These are phyloP conservation scores for Myotis vivesi DNA, from an alignment of 2,797 vertebrate genomes.

Conservation along the genomic window DNA sequence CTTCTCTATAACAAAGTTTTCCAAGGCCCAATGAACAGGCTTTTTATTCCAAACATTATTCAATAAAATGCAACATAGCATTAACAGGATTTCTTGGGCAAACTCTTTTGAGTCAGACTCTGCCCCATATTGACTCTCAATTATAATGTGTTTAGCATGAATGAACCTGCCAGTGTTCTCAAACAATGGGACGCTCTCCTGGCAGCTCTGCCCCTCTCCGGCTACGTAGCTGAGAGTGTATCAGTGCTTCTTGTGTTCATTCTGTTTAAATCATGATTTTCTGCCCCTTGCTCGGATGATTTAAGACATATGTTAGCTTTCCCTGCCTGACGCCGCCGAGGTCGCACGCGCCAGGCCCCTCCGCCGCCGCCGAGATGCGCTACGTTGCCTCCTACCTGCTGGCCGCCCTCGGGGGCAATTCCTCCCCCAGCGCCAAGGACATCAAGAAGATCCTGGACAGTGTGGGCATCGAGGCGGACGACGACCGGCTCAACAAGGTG, in stretches of 20 bases:
- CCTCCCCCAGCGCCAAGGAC: slow-evolving; percentile 88
- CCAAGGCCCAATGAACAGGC: neutral
- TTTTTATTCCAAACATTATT: slow-evolving; percentile 41
- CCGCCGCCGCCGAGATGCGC: slow-evolving; percentile 87
- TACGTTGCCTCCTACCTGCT: slow-evolving; percentile 97
- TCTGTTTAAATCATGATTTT: slow-evolving; percentile 9
- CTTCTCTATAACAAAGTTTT: slow-evolving; percentile 35
- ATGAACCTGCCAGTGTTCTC: slow-evolving; percentile 26
- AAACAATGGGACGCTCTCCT: neutral
- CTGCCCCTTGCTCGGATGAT: slow-evolving; percentile 27
- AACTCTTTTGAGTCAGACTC: neutral
- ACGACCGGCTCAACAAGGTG: slow-evolving; percentile 92
- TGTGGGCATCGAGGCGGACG: slow-evolving; percentile 95
- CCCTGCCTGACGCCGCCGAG: neutral
- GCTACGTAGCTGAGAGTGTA: neutral
- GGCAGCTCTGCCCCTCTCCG: neutral
- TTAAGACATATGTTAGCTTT: slow-evolving; percentile 57
- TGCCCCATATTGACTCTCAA: slow-evolving; percentile 32
- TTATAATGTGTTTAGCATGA: slow-evolving; percentile 32
- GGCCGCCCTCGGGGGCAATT: slow-evolving; percentile 91
- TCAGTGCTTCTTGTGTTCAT: neutral
- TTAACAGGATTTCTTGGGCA: slow-evolving; percentile 23
- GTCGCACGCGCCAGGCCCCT: slow-evolving; percentile 37
- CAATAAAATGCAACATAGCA: slow-evolving; percentile 53
- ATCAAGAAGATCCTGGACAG: slow-evolving; percentile 98